Evolutionary conservation across 2,113 vertebrate genomes (phyloP), one percentile per base, ranked within the genome.

Genomic region (Ophthalmolycus amberensis): DNA sequence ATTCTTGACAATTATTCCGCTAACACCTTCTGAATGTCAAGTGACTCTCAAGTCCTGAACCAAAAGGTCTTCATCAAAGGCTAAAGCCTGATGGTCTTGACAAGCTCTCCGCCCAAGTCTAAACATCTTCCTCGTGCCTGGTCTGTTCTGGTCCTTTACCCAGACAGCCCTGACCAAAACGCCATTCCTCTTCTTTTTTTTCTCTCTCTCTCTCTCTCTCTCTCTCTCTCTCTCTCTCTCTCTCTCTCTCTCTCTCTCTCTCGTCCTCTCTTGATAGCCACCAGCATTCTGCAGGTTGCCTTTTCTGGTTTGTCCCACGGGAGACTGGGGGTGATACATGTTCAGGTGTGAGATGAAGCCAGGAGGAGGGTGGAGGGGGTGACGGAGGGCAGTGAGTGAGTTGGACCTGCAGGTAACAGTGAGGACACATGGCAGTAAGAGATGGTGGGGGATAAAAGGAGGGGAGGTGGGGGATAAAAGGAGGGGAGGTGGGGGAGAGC

Each of bases 71-170:
- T 73, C 66, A 82, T 88, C 83, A 90, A 85, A 90, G 40, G 14
- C 75, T 87, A 87, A 91, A 92, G 75, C 81, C 85, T 83, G 68
- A 88, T 90, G 75, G n/a, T 73, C 82, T 70, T 90, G 85, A 92
- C 92, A 92, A 78, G 82, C 59, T 87, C 81, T 79, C 74, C 9
- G 11, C 62, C 89, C 58, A 62, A 93, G 86, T 88, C 81, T 84
- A 89, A 90, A 91, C 90, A 92, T 88, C 84, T 90, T 89, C 86
- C 85, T 89, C 82, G 69, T 88, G 88, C 78, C 85, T 79, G 15
- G 37, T 82, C 76, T 84, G 83, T 81, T 85, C 70, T 88, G 78
- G 77, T 90, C 77, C 79, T 82, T 79, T 68, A 75, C 71, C 50
- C 73, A 83, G 80, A 81, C 73, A 58, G 34, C 73, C 68, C 91